These are phyloP conservation scores for Parnassius smintheus DNA, from an alignment of 2,888 invertebrate genomes.

Conservation along the genomic window DNA sequence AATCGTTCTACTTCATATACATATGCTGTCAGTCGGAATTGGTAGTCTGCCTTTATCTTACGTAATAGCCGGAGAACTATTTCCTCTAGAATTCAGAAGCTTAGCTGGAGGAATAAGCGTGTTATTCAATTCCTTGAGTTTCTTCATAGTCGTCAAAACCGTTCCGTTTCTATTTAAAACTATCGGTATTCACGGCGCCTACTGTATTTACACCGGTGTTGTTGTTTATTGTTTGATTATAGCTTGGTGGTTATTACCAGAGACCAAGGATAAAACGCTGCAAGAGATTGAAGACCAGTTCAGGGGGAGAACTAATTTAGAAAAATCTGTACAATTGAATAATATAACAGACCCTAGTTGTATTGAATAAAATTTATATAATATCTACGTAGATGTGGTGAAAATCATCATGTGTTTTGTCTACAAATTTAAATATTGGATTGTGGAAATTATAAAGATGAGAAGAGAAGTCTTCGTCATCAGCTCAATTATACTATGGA, in stretches of 20 bases:
- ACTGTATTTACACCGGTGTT: constrained; percentile 25
- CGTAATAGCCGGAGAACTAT: constrained; percentile 39
- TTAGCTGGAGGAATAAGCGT: constrained; percentile 45
- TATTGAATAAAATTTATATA: too few relatives aligned
- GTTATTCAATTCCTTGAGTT: constrained; percentile 39
- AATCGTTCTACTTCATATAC: constrained; percentile 32
- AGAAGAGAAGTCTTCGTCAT: too few relatives aligned
- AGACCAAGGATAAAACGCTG: constrained; percentile 37
- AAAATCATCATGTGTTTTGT: too few relatives aligned
- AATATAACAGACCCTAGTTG: too few relatives aligned
- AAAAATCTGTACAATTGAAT: background rate
- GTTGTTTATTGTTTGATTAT: constrained; percentile 28
- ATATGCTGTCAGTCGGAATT: constrained; percentile 35
- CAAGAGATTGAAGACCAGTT: constrained; percentile 40
- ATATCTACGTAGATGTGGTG: too few relatives aligned
- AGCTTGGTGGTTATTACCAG: constrained; percentile 34
- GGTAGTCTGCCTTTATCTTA: constrained; percentile 36
- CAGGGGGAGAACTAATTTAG: constrained; percentile 23
- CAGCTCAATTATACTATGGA: too few relatives aligned
- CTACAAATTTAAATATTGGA: too few relatives aligned
- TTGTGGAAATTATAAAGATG: too few relatives aligned
- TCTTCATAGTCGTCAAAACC: constrained; percentile 41
- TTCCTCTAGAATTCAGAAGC: constrained; percentile 37
- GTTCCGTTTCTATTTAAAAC: constrained; percentile 34
- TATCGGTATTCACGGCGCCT: constrained; percentile 38